phyloP scores from a whole-genome alignment of 2,888 invertebrate species.

The Alloplasta piceator region DNA sequence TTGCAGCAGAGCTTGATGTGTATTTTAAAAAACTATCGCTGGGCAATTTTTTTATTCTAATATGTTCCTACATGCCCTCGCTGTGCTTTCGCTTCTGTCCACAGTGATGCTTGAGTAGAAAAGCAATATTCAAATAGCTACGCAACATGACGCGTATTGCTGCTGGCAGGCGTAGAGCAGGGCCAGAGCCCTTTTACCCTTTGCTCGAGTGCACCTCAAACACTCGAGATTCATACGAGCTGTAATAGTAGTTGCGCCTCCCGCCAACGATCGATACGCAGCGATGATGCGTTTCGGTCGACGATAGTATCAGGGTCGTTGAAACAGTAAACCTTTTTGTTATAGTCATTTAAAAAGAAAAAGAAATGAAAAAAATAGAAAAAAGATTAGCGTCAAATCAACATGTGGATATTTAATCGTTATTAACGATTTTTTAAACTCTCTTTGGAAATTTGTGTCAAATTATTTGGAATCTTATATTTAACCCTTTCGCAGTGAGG shows the following conservation, averaged over 20 bases:
- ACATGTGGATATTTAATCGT: too few relatives aligned
- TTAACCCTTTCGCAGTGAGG: too few relatives aligned
- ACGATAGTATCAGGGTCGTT: slow-evolving; percentile 1
- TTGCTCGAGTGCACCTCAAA: slow-evolving; percentile 76
- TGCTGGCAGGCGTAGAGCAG: slow-evolving; percentile 45
- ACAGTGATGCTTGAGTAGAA: slow-evolving; percentile 6
- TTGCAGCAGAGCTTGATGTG: background rate
- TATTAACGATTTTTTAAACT: too few relatives aligned
- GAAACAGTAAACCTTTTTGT: background rate
- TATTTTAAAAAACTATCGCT: slow-evolving; percentile 15
- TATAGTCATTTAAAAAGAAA: background rate
- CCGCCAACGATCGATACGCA: slow-evolving; percentile 40
- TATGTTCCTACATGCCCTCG: slow-evolving; percentile 3
- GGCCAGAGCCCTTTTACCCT: slow-evolving; percentile 44
- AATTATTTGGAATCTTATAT: too few relatives aligned
- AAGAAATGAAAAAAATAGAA: background rate
- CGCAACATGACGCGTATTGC: slow-evolving; percentile 25
- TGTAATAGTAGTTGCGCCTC: slow-evolving; percentile 64
- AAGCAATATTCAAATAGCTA: slow-evolving; percentile 46
- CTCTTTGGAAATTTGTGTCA: too few relatives aligned
- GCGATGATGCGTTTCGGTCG: slow-evolving; percentile 21
- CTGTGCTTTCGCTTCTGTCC: background rate
- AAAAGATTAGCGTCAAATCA: too few relatives aligned
- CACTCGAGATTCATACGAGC: slow-evolving; percentile 71
- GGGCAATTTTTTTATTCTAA: slow-evolving; percentile 13